These are phyloP conservation scores for Perodicticus potto DNA, from an alignment of 2,797 vertebrate species.

Conservation along the genomic window DNA sequence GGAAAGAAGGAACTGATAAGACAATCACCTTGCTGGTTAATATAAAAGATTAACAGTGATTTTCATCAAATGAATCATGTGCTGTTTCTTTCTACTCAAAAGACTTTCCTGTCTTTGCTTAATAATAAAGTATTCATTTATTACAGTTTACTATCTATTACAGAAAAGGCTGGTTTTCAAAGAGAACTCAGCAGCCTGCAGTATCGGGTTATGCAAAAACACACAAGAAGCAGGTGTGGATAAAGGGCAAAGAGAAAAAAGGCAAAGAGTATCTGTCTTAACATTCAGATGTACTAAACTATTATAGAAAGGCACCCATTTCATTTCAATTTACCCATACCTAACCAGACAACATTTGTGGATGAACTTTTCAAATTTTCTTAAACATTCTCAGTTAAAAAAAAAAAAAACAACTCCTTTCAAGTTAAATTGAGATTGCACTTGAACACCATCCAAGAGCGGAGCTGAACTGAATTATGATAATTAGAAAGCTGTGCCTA, in stretches of 20 bases:
- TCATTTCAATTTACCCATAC: conserved; percentile 78
- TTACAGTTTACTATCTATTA: conserved; percentile 49
- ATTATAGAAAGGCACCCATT: conserved; percentile 71
- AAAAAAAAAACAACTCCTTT: conserved; percentile 83
- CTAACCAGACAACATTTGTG: conserved; percentile 84
- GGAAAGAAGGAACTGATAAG: conserved; percentile 63
- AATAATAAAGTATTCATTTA: conserved; percentile 64
- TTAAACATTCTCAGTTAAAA: conserved; percentile 85
- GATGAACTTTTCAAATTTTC: conserved; percentile 88
- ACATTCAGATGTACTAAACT: conserved; percentile 78
- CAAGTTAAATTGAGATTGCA: conserved; percentile 89
- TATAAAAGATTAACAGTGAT: conserved; percentile 7
- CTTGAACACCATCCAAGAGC: conserved; percentile 89
- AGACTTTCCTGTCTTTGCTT: conserved; percentile 29
- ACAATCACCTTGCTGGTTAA: conserved; percentile 42
- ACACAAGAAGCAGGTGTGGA: conserved; percentile 59
- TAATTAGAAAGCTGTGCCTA: conserved; percentile 90
- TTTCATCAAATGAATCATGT: conserved; percentile 37
- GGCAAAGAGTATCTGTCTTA: conserved; percentile 71
- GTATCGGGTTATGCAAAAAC: conserved; percentile 72
- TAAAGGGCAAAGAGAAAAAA: conserved; percentile 69
- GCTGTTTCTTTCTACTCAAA: conserved; percentile 7
- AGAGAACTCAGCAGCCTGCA: conserved; percentile 40
- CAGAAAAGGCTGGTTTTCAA: conserved; percentile 71
- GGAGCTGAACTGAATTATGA: conserved; percentile 90